phyloP scores from a whole-genome alignment of 2,888 invertebrate genomes.

The Tiliacea aurago region DNA sequence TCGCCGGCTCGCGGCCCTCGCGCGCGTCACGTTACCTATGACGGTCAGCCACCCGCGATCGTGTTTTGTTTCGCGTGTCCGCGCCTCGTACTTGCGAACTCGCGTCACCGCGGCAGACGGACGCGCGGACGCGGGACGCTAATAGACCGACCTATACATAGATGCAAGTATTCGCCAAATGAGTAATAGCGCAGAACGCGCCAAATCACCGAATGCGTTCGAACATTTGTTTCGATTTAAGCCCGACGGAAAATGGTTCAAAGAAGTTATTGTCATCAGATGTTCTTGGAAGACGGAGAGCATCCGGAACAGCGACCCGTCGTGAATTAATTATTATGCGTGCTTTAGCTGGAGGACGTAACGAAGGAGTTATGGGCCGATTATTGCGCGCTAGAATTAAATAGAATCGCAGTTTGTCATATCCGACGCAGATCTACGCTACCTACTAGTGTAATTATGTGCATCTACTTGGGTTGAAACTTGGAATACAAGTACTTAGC shows the following conservation, averaged over 20 bases:
- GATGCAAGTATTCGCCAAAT: slow-evolving; percentile 51
- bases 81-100: slow-evolving; percentile 57
- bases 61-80: slow-evolving; percentile 72
- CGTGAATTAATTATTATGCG: slow-evolving; percentile 47
- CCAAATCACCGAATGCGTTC: slow-evolving; percentile 44
- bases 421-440: slow-evolving; percentile 16
- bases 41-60: slow-evolving; percentile 77
- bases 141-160: slow-evolving; percentile 60
- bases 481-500: neutral
- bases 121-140: slow-evolving; percentile 60
- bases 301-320: slow-evolving; percentile 46
- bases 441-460: slow-evolving; percentile 11
- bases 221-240: slow-evolving; percentile 48
- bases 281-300: slow-evolving; percentile 49
- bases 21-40: slow-evolving; percentile 79
- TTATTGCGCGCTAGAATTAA: slow-evolving; percentile 45
- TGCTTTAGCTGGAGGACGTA: slow-evolving; percentile 25
- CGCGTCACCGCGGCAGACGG: slow-evolving; percentile 57
- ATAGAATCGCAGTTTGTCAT: slow-evolving; percentile 42
- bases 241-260: slow-evolving; percentile 26
- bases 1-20: slow-evolving; percentile 68
- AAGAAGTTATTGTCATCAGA: slow-evolving; percentile 50
- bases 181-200: slow-evolving; percentile 54
- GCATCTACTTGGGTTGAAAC: slow-evolving; percentile 12
- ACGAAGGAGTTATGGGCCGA: slow-evolving; percentile 26